Evolutionary conservation across 92 coral and sea anemone genomes (phyloP).

Genomic region (Epizoanthus fatuus): DNA sequence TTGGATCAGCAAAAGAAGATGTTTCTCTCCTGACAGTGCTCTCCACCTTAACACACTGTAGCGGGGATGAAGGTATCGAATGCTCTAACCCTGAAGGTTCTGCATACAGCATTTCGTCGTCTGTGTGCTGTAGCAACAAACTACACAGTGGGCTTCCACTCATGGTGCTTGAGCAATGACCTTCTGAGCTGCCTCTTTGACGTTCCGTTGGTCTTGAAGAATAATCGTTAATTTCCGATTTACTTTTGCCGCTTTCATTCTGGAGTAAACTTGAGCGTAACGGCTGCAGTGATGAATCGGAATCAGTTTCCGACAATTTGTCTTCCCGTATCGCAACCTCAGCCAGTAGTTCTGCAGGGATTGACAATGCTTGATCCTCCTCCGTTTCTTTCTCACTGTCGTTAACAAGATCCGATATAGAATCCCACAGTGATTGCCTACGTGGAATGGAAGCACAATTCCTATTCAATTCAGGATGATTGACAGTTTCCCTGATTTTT

Average conservation of each 20-base stretch:
- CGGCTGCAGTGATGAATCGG: not conserved
- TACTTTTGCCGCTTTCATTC: not conserved
- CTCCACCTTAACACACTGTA: not conserved
- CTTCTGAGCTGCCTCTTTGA: not conserved
- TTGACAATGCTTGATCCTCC: not conserved
- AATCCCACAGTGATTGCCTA: constrained; percentile 15
- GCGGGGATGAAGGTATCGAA: not conserved
- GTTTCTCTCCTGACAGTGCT: not conserved
- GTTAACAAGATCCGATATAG: not conserved
- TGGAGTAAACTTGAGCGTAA: not conserved
- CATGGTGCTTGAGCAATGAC: too few species aligned
- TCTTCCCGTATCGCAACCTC: not conserved
- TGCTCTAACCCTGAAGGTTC: too few species aligned
- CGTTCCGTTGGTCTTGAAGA: not conserved
- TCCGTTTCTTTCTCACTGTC: not conserved
- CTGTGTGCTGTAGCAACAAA: too few species aligned
- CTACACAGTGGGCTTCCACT: too few species aligned
- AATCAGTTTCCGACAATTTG: not conserved
- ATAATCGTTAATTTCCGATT: not conserved
- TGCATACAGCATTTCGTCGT: too few species aligned
- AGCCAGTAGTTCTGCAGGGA: not conserved
- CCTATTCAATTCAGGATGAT: not conserved
- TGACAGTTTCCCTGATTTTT: not conserved
- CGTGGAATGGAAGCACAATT: not conserved
- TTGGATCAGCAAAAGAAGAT: not conserved